Evolutionary conservation across 1,140 invertebrate genomes (phyloP), one percentile per base, ranked within the genome.

Genomic region (Cotesia typhae): DNA sequence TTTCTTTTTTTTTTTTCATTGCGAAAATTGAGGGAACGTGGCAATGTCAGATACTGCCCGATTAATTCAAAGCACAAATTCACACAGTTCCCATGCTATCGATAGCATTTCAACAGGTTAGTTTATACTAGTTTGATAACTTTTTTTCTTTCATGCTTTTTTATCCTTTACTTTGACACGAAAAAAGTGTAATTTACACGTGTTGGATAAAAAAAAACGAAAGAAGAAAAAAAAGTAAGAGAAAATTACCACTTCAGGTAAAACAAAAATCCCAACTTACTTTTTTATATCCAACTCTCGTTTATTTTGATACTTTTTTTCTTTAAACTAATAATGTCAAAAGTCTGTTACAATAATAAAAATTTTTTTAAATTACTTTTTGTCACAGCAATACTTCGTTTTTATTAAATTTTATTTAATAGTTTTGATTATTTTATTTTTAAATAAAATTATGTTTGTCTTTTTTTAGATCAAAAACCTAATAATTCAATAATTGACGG

Each of bases 101-200:
- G 67, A 61, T 57, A 70, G 67, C 57, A 12, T n/a, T 28, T 70
- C 67, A 70, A 70, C 67, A 70, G 57, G 67, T 70, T 57, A 57
- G 53, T 20, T 57, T 57, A 47, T 47, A 47, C 9, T 47, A 10
- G 41, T 47, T 47, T 47, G 6, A 0, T 47, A 9, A 47, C 41
- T 47, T 47, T 47, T 47, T 47, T 10, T 47, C 41, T 47, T 47
- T 2, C 10, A 6, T 10, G 10, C 4, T 4, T 10, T 47, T 47
- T 47, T 47, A 10, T 47, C 10, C 10, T 47, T 52, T 52, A n/a
- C 51, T n/a, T 5, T 6, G 28, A 35, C 10, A 12, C 6, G 7
- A 35, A 61, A 61, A 20, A 61, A 61, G 7, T 61, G 17, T 28
- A 35, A 47, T 1, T 57, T 57, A 57, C 41, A 47, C 41, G 53